phyloP scores from a whole-genome alignment of 2,113 vertebrate genomes.

The Rana temporaria region DNA sequence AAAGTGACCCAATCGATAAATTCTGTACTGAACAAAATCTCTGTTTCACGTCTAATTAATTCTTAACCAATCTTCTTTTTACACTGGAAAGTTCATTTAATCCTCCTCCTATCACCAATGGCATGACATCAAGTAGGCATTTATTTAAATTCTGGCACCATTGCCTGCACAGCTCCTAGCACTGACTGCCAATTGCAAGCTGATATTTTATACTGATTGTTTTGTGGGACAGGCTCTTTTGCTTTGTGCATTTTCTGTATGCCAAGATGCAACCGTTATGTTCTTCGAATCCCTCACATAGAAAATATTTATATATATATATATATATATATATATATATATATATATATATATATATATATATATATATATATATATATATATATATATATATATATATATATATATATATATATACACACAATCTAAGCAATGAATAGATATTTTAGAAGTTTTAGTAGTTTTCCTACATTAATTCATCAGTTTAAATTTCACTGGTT shows the following conservation, averaged over 20 bases:
- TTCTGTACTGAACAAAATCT: neutral
- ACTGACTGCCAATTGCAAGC: constrained; percentile 14
- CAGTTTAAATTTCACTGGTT: constrained; percentile 1
- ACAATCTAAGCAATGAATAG: neutral
- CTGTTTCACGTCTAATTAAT: constrained; percentile 28
- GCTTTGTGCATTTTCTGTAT: neutral
- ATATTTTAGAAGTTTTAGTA: neutral
- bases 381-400: no score
- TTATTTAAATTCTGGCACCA: constrained; percentile 31
- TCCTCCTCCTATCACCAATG: constrained; percentile 15
- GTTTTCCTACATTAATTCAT: neutral
- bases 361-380: no score
- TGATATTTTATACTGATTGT: constrained; percentile 19
- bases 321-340: no score
- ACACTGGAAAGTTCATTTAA: constrained; percentile 25
- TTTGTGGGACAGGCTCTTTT: constrained; percentile 7
- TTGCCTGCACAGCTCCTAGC: neutral
- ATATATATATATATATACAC: no score
- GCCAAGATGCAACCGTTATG: neutral
- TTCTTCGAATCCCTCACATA: constrained; percentile 1
- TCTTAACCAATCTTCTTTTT: neutral
- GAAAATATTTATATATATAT: neutral
- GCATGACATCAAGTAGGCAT: constrained; percentile 14
- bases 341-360: no score
- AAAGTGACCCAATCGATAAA: constrained; percentile 2